These are phyloP conservation scores for Rostratula benghalensis DNA, from an alignment of 2,113 vertebrate genomes.

Conservation along the genomic window DNA sequence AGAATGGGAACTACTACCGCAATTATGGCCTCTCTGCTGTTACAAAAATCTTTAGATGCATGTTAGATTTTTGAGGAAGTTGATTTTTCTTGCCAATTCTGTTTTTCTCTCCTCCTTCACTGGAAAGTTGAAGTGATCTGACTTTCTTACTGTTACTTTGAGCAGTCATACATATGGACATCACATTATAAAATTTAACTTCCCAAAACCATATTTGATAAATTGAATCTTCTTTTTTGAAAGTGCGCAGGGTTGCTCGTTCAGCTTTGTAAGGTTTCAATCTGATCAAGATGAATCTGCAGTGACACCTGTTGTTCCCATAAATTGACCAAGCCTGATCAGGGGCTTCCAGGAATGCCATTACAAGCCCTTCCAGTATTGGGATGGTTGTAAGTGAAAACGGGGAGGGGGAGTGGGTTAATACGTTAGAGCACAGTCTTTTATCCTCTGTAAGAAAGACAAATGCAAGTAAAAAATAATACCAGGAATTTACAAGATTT, in stretches of 20 bases:
- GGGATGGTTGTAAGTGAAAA: background rate
- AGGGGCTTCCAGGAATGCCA: background rate
- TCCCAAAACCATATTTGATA: background rate
- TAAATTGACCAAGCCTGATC: background rate
- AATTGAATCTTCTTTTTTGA: background rate
- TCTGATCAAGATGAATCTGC: background rate
- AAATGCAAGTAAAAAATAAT: background rate
- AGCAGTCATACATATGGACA: background rate
- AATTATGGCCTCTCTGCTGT: background rate
- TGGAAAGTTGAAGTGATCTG: background rate
- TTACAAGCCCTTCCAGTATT: background rate
- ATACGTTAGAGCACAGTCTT: background rate
- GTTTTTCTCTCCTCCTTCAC: background rate
- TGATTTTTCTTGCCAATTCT: background rate
- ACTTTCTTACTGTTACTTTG: background rate
- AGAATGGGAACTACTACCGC: background rate
- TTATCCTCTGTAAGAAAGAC: background rate
- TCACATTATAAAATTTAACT: background rate
- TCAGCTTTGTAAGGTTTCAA: background rate
- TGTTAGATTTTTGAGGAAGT: background rate
- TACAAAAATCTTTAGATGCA: background rate
- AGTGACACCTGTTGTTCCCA: background rate
- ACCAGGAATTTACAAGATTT: background rate
- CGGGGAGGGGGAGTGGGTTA: background rate
- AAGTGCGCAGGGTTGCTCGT: background rate